These are phyloP conservation scores for Carassius auratus DNA, from an alignment of 2,113 vertebrate species.

Conservation along the genomic window DNA sequence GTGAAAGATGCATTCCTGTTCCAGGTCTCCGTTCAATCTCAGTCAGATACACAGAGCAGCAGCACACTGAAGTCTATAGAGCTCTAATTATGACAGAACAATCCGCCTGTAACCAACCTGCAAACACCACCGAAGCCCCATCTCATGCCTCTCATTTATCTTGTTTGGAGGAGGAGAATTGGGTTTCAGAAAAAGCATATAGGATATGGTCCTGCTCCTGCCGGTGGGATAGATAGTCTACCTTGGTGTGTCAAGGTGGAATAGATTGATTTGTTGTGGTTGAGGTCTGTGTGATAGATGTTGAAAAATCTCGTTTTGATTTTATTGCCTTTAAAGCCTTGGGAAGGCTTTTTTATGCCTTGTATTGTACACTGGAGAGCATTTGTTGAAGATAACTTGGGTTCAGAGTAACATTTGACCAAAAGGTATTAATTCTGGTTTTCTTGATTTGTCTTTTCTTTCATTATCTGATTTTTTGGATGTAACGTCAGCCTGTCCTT, in stretches of 20 bases:
- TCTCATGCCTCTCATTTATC: conserved; percentile 60
- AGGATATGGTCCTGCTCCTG: conserved; percentile 53
- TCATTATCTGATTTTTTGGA: neutral
- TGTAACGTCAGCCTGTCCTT: neutral
- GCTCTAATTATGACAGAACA: conserved; percentile 45
- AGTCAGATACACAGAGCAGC: conserved; percentile 26
- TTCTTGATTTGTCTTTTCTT: neutral
- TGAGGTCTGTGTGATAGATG: conserved; percentile 48
- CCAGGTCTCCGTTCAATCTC: conserved; percentile 1
- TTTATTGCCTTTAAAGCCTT: conserved; percentile 42
- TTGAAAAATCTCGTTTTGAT: conserved; percentile 46
- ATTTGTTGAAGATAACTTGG: conserved; percentile 5
- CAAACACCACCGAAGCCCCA: conserved; percentile 33
- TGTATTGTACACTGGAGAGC: conserved; percentile 20
- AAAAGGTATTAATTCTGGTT: neutral
- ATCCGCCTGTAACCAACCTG: conserved; percentile 40
- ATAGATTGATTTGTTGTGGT: conserved; percentile 55
- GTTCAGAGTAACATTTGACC: neutral
- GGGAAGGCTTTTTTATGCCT: conserved; percentile 23
- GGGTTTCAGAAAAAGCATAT: conserved; percentile 56
- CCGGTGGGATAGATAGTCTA: conserved; percentile 55
- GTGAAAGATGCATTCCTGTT: neutral
- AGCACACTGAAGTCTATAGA: conserved; percentile 31
- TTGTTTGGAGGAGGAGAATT: conserved; percentile 57
- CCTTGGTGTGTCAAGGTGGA: conserved; percentile 52